Base-by-base conservation (phyloP, 2,797 vertebrate species). In the Anabas testudineus region DNA sequence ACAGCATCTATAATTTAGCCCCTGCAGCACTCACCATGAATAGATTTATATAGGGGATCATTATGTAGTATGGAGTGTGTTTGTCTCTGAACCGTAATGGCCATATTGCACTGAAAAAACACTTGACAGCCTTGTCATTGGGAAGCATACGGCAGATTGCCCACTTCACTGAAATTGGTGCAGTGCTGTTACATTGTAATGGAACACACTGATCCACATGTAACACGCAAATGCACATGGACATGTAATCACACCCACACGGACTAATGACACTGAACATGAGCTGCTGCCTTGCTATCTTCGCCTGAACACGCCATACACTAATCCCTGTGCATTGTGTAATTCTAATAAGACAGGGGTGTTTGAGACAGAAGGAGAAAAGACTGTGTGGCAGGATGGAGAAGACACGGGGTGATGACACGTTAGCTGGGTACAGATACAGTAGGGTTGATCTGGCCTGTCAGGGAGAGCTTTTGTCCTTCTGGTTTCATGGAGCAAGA, bases 401-500 rank as follows among this genome's bases (percentile, higher is more conserved):
- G 74, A 80, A 79, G 80, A 82, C 65, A 54, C 63, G 19, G 76
- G 82, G 70, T 57, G 72, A 83, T 67, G 85, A 79, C 86, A 78
- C 34, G 82, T 81, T 66, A 43, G 79, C 58, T 42, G 71, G 70
- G 75, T 57, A 60, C 80, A 82, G 78, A 91, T 85, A 81, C 34
- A 36, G 34, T 36, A 6, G 56, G 58, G 74, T 56, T 65, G 68
- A 80, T 85, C 59, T n/a, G 70, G 76, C 73, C 80, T 83, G 86
- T 84, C 87, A 82, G 78, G 63, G 46, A 78, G 74, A 74, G 62
- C 74, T 84, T 91, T 90, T 88, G 86, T 87, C 81, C 83, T 74
- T 86, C 79, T 60, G 72, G 75, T 63, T 74, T 85, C 2, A 5
- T 49, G 71, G 76, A 86, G 79, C 77, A 80, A 41, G 55, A 69